These are phyloP conservation scores for Aplodontia rufa DNA, from an alignment of 2,113 vertebrate genomes.

Conservation along the genomic window DNA sequence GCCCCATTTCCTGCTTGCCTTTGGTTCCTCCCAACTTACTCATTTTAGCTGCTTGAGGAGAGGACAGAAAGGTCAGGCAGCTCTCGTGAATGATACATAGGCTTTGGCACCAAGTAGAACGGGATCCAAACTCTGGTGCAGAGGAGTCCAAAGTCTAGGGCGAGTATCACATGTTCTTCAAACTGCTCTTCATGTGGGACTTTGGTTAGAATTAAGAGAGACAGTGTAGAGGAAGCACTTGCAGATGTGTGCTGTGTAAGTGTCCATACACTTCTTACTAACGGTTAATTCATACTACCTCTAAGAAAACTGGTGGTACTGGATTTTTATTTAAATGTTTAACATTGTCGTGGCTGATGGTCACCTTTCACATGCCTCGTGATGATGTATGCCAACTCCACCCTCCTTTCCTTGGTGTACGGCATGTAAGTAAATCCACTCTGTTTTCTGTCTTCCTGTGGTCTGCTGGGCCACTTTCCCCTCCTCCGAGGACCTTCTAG, in stretches of 20 bases:
- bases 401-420: not conserved
- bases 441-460: not conserved
- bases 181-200: too few species aligned
- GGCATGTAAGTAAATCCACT: not conserved
- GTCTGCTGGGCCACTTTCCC: not conserved
- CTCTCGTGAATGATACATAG: not conserved
- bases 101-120: not conserved
- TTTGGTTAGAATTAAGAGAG: not conserved
- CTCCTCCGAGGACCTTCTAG: not conserved
- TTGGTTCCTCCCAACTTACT: not conserved
- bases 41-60: not conserved
- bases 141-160: not conserved
- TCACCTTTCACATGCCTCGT: not conserved
- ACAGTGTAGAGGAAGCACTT: not conserved
- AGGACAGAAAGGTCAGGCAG: not conserved
- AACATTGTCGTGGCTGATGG: not conserved
- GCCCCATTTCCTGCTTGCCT: not conserved
- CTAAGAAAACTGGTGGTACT: not conserved
- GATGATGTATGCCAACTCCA: not conserved
- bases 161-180: not conserved
- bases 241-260: fast-evolving
- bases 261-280: not conserved
- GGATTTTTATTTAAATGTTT: constrained; percentile 7
- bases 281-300: not conserved
- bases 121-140: not conserved